Evolutionary conservation across 2,797 vertebrate species (phyloP).

Genomic region (Nannoperca australis): DNA sequence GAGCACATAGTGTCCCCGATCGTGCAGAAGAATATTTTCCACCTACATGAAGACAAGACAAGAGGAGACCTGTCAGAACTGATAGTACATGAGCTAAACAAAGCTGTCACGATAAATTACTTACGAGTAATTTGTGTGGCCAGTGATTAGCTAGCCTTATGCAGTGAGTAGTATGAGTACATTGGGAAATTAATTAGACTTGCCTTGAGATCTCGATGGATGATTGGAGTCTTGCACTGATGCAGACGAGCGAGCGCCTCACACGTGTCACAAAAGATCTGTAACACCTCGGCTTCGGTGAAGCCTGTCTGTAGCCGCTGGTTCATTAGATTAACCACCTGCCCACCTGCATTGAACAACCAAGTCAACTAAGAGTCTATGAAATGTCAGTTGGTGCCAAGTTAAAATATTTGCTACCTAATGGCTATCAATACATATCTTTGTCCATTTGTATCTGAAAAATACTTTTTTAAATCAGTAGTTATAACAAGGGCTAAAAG

Average conservation of each 20-base stretch:
- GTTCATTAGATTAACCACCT: constrained; percentile 99
- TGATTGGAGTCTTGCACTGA: constrained; percentile 94
- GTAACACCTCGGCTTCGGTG: constrained; percentile 93
- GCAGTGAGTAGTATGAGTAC: not conserved
- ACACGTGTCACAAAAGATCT: constrained; percentile 97
- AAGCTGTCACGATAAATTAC: constrained; percentile 13
- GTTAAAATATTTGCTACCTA: not conserved
- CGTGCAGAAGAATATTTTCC: constrained; percentile 98
- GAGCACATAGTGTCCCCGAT: constrained; percentile 96
- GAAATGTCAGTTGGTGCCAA: not conserved
- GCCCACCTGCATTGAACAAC: constrained; percentile 87
- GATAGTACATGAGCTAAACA: constrained; percentile 3
- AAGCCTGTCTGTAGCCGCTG: constrained; percentile 96
- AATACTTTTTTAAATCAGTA: not conserved
- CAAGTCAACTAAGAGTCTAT: not conserved
- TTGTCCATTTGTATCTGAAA: not conserved
- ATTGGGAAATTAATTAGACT: constrained; percentile 24
- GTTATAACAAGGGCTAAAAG: not conserved
- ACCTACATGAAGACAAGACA: constrained; percentile 84
- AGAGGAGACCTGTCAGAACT: constrained; percentile 16
- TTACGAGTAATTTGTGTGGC: not conserved
- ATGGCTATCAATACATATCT: not conserved
- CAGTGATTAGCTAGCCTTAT: not conserved
- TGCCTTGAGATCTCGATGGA: constrained; percentile 97
- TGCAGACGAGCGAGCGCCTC: constrained; percentile 95